Evolutionary conservation across 2,113 vertebrate species (phyloP).

Genomic region (Psilopsiagon aurifrons): DNA sequence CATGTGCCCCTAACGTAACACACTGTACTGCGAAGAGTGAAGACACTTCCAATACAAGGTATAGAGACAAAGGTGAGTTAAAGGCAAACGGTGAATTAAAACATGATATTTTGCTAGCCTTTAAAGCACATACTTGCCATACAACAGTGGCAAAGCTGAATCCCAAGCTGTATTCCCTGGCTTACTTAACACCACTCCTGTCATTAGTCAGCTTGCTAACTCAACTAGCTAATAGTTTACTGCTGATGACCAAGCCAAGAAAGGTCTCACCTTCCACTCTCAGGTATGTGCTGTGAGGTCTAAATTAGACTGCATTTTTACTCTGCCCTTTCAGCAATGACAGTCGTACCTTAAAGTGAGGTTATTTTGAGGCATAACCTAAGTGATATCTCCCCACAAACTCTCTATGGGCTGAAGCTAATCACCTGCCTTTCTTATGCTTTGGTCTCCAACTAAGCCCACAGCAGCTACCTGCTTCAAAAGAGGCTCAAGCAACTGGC

Average conservation of each 20-base stretch:
- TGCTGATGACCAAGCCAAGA: not conserved
- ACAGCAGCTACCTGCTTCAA: not conserved
- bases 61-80: not conserved
- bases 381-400: not conserved
- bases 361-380: not conserved
- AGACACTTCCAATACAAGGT: not conserved
- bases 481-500: not conserved
- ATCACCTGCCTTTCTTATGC: not conserved
- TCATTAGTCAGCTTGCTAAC: not conserved
- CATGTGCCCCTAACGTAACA: fast-evolving
- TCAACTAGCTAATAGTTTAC: not conserved
- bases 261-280: not conserved
- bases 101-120: not conserved
- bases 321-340: not conserved
- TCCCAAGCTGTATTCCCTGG: not conserved
- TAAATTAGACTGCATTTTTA: not conserved
- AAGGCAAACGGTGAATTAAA: not conserved
- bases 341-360: not conserved
- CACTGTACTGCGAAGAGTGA: fast-evolving
- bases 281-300: not conserved
- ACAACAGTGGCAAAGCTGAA: not conserved
- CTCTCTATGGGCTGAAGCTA: not conserved
- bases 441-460: not conserved
- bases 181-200: not conserved
- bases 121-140: not conserved